A percentile compares a stretch with the other conserved stretches of the same genome.
Conservation (phyloP, 2,888 invertebrate genomes). For the Sinhomidia bicolor region DNA sequence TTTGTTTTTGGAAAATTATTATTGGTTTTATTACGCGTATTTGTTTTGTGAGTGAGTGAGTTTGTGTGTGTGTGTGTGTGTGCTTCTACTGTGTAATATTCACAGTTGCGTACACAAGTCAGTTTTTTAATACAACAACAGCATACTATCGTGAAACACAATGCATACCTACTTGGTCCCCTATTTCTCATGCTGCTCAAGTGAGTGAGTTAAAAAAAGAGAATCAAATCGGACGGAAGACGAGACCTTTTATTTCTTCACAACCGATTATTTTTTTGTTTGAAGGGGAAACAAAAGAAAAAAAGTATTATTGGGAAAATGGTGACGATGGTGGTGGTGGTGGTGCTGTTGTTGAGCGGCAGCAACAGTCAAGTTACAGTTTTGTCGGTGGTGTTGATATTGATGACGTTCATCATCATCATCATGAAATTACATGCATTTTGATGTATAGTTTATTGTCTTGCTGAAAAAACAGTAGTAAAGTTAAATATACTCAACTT, state of each 20-base stretch:
- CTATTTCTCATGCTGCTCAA: constrained; percentile 26
- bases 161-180: background rate
- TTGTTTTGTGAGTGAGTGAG: background rate
- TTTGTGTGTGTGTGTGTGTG: background rate
- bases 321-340: constrained; percentile 34
- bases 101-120: constrained; percentile 44
- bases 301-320: constrained; percentile 33
- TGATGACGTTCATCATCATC: background rate
- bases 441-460: constrained; percentile 22
- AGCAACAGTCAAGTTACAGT: constrained; percentile 44
- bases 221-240: constrained; percentile 72
- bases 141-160: background rate
- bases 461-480: constrained; percentile 21
- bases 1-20: background rate
- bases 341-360: constrained; percentile 22
- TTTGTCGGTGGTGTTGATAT: background rate
- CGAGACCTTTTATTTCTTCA: constrained; percentile 63
- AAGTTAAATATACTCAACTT: constrained; percentile 10
- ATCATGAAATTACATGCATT: background rate
- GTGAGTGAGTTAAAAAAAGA: constrained; percentile 49
- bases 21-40: constrained; percentile 11
- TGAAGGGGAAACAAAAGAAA: constrained; percentile 62
- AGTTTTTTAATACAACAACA: constrained; percentile 31
- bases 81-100: constrained; percentile 11
- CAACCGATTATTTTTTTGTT: constrained; percentile 64